Conservation (phyloP, 2,888 invertebrate species). For the Salticus scenicus region DNA sequence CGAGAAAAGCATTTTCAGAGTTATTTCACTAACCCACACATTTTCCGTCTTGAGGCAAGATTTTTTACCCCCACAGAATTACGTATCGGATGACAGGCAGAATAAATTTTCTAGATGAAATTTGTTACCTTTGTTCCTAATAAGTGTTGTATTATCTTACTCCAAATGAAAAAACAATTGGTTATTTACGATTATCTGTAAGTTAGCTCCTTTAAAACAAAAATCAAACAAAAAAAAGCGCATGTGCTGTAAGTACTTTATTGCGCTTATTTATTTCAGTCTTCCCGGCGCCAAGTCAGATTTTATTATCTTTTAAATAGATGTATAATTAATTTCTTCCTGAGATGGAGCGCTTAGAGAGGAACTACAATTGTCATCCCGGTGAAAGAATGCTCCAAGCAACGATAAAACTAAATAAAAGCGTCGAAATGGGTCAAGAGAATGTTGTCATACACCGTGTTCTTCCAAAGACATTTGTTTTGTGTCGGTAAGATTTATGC, state of each 20-base stretch:
- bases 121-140: no score
- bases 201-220: no score
- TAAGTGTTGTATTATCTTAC: no score
- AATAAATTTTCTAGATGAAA: no score
- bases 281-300: background rate
- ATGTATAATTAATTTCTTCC: conserved; percentile 40
- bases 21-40: no score
- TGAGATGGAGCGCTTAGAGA: conserved; percentile 31
- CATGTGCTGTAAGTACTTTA: background rate
- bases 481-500: conserved; percentile 63
- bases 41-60: no score
- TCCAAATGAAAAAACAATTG: no score
- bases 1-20: no score
- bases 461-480: conserved; percentile 66
- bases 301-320: conserved; percentile 6
- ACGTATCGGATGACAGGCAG: no score
- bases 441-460: conserved; percentile 66
- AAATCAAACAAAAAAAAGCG: no score
- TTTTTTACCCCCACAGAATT: no score
- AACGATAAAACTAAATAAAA: conserved; percentile 52
- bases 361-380: conserved; percentile 33
- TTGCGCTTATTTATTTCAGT: background rate
- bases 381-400: conserved; percentile 28
- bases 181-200: no score
- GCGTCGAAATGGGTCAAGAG: conserved; percentile 62